phyloP scores from a whole-genome alignment of 53 echinoderm and acorn worm genomes.

The Mesocentrotus franciscanus region DNA sequence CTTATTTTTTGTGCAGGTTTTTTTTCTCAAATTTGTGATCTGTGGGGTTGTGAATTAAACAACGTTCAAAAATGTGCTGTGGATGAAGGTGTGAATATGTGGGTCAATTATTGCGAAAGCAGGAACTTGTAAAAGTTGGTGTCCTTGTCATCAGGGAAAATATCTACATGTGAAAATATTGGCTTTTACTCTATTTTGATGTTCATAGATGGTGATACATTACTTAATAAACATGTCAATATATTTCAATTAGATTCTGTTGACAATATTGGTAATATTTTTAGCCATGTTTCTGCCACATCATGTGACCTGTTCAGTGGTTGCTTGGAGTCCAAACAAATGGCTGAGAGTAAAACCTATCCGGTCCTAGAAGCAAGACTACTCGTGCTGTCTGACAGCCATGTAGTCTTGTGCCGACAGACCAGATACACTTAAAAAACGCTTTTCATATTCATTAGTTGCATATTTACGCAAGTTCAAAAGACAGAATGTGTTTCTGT shows the following conservation, averaged over 20 bases:
- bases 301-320: constrained; percentile 58
- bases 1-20: background rate
- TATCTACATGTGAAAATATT: no score
- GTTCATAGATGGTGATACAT: no score
- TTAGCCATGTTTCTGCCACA: constrained; percentile 67
- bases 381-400: constrained; percentile 66
- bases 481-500: background rate
- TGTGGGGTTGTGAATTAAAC: no score
- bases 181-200: no score
- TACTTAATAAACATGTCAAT: no score
- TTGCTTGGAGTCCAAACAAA: constrained; percentile 58
- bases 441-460: background rate
- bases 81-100: no score
- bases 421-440: constrained; percentile 33
- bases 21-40: background rate
- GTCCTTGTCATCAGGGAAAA: no score
- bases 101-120: no score
- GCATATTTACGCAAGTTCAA: background rate
- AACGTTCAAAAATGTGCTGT: no score
- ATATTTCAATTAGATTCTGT: background rate
- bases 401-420: constrained; percentile 67
- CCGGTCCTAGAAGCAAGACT: constrained; percentile 66
- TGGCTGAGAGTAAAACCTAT: constrained; percentile 48
- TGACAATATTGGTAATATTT: background rate
- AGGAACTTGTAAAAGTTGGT: no score